These are phyloP conservation scores for Phoxinus phoxinus DNA, from an alignment of 2,113 vertebrate species.

Conservation along the genomic window DNA sequence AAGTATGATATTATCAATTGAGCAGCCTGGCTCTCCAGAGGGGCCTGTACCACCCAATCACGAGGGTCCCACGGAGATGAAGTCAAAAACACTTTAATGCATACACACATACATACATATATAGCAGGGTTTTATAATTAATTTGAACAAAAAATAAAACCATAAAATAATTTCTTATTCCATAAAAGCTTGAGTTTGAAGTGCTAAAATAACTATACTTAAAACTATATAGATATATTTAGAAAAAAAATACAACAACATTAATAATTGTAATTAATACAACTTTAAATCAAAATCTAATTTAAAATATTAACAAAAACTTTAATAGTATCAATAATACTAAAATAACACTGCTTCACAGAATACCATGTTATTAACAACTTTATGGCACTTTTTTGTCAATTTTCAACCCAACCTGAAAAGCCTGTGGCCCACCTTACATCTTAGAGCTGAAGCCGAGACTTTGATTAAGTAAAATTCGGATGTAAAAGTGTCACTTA, in stretches of 20 bases:
- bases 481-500: slow-evolving; percentile 63
- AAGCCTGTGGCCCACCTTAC: neutral
- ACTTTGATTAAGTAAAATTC: neutral
- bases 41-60: neutral
- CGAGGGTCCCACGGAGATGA: neutral
- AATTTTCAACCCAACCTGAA: neutral
- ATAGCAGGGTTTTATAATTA: no score
- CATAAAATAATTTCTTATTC: no score
- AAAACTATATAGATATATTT: neutral
- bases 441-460: neutral
- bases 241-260: neutral
- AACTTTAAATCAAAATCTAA: neutral
- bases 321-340: neutral
- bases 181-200: no score
- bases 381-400: neutral
- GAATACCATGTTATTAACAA: neutral
- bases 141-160: no score
- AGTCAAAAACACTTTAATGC: neutral
- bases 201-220: neutral
- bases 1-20: neutral
- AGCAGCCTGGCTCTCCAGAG: neutral
- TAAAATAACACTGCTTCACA: neutral
- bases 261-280: no score
- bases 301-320: neutral
- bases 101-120: no score